Evolutionary conservation across 2,888 invertebrate genomes (phyloP), one percentile per base, ranked within the genome.

Genomic region (Drosophila fungiperda): DNA sequence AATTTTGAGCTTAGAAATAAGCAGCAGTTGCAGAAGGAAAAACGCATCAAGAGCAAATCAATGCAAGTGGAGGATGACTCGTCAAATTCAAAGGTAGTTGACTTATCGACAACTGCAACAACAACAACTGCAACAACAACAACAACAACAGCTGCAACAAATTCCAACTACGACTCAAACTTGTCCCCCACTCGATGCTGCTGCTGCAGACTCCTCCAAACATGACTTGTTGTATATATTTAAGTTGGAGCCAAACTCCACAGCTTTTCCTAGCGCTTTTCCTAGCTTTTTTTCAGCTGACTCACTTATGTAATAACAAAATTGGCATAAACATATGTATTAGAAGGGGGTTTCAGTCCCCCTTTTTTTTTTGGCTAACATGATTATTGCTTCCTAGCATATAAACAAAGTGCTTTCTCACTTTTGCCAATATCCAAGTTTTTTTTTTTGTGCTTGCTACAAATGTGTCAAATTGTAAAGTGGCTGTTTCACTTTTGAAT

Each of bases 301-400:
- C 84, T 87, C 87, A 87, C 86, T 87, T 87, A 83, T 87, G 87
- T 86, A 87, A 84, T 86, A 84, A 71, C 68, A 70, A 87, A 87
- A 87, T 87, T 87, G 87, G 83, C 84, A 87, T 86, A 78, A 86
- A 87, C 88, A 86, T 84, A 78, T 87, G 84, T 88, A 87, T 88
- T 87, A 78, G 70, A 60, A 65, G 15, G 58, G 64, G 68, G 72
- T 35, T 70, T 42, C 29, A 26, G 6, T 26, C 12, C 15, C 50
- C 15, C 48, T 26, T 52, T 53, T 32, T 32, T 11, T 23, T 29
- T 17, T 49, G 12, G 20, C 57, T 50, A 62, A 60, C 70, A 61
- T 45, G 61, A 64, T 65, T 80, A 70, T 70, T 76, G 59, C 58
- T 65, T 35, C 55, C 63, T 58, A 50, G 26, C 23, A 68, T 29